Conservation (phyloP, 2,888 invertebrate species). For the Drosophila rubida region DNA sequence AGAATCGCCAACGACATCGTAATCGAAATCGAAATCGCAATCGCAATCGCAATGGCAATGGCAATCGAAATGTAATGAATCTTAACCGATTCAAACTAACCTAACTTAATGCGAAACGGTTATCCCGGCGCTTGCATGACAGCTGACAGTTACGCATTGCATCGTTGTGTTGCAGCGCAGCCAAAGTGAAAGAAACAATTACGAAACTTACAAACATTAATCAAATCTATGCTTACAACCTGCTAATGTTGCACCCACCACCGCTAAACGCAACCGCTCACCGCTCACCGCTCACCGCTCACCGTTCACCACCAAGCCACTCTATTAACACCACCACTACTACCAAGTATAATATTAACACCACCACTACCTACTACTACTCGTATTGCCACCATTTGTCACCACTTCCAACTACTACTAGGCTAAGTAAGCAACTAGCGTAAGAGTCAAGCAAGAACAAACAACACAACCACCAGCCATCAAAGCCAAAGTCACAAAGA, state of each 20-base stretch:
- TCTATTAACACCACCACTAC: constrained; percentile 13
- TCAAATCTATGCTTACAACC: constrained; percentile 21
- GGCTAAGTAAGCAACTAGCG: constrained; percentile 22
- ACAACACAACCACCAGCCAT: constrained; percentile 14
- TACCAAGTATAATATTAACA: constrained; percentile 7
- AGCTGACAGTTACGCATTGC: background rate
- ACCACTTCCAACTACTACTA: constrained; percentile 33
- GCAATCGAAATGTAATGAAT: constrained; percentile 9
- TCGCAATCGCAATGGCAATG: constrained; percentile 3
- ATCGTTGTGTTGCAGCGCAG: background rate
- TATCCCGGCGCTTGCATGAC: constrained; percentile 1
- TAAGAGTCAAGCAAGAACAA: background rate
- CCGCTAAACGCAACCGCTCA: constrained; percentile 52
- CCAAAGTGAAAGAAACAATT: background rate
- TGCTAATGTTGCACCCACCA: constrained; percentile 48
- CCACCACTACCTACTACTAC: constrained; percentile 25
- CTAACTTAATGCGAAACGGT: constrained; percentile 13
- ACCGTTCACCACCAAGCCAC: constrained; percentile 37
- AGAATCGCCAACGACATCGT: constrained; percentile 11
- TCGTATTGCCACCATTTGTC: constrained; percentile 6
- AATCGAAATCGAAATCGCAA: constrained; percentile 10
- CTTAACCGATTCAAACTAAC: constrained; percentile 8
- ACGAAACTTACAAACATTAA: constrained; percentile 12
- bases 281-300: constrained; percentile 39
- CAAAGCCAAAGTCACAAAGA: background rate